Conservation (phyloP, 2,797 vertebrate genomes). For the Pitangus sulphuratus region DNA sequence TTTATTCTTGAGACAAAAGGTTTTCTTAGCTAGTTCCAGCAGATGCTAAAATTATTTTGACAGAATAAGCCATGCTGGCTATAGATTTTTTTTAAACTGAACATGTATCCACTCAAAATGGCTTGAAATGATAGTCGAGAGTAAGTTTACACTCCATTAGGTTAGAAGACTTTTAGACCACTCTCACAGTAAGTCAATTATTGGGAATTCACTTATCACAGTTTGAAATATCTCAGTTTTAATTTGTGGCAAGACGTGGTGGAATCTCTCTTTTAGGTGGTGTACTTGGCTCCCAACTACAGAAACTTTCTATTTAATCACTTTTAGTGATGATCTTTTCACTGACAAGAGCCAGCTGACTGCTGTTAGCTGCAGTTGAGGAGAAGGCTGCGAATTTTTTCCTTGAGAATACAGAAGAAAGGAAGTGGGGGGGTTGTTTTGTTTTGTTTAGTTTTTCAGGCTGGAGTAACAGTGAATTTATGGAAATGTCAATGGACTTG, state of each 20-base stretch:
- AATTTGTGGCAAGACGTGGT: background rate
- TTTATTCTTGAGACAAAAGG: background rate
- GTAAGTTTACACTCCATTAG: background rate
- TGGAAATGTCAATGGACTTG: background rate
- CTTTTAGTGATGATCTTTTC: background rate
- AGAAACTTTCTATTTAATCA: background rate
- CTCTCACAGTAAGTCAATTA: background rate
- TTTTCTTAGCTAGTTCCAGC: background rate
- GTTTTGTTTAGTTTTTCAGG: background rate
- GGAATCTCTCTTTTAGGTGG: background rate
- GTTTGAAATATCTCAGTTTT: constrained; percentile 4
- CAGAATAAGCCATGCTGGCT: background rate
- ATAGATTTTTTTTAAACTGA: background rate
- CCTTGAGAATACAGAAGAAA: background rate
- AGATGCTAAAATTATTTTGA: constrained; percentile 17
- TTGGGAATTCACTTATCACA: constrained; percentile 18
- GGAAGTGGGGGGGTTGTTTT: background rate
- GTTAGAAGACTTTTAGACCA: constrained; percentile 1
- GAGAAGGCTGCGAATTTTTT: background rate
- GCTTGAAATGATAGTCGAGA: background rate
- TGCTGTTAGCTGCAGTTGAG: background rate
- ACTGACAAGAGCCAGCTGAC: background rate
- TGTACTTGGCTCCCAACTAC: background rate
- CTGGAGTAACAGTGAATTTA: background rate
- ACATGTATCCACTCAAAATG: background rate